phyloP scores from a whole-genome alignment of 1,140 invertebrate genomes.

The Maconellicoccus hirsutus region DNA sequence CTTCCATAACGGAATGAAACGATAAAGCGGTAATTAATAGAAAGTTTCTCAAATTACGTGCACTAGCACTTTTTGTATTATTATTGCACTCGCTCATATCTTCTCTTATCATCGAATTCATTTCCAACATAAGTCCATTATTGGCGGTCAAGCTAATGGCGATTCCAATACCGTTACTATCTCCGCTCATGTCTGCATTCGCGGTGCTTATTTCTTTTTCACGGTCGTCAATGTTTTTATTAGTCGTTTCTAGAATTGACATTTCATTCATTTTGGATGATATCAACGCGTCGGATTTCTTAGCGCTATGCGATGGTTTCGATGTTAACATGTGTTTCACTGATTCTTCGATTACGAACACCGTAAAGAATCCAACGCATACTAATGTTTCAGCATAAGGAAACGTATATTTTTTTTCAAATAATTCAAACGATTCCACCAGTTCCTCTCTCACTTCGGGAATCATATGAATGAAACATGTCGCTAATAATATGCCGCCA shows the following conservation, averaged over 20 bases:
- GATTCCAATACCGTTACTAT: background rate
- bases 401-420: constrained; percentile 30
- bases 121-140: background rate
- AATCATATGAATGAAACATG: constrained; percentile 67
- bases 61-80: constrained; percentile 25
- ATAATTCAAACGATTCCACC: background rate
- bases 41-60: constrained; percentile 29
- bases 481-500: constrained; percentile 71
- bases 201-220: background rate
- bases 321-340: constrained; percentile 33
- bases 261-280: constrained; percentile 11
- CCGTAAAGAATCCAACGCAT: constrained; percentile 62
- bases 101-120: constrained; percentile 10
- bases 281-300: constrained; percentile 21
- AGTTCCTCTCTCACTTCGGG: constrained; percentile 50
- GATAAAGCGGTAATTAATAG: constrained; percentile 46
- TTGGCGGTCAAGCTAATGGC: constrained; percentile 17
- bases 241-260: constrained; percentile 15
- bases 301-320: constrained; percentile 18
- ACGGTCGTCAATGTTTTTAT: background rate
- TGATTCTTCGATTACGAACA: constrained; percentile 66
- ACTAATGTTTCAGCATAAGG: constrained; percentile 53
- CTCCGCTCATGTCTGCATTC: background rate
- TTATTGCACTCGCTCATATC: constrained; percentile 23
- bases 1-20: constrained; percentile 50